Base-by-base conservation (phyloP, 2,113 vertebrate species). In the Notechis scutatus region DNA sequence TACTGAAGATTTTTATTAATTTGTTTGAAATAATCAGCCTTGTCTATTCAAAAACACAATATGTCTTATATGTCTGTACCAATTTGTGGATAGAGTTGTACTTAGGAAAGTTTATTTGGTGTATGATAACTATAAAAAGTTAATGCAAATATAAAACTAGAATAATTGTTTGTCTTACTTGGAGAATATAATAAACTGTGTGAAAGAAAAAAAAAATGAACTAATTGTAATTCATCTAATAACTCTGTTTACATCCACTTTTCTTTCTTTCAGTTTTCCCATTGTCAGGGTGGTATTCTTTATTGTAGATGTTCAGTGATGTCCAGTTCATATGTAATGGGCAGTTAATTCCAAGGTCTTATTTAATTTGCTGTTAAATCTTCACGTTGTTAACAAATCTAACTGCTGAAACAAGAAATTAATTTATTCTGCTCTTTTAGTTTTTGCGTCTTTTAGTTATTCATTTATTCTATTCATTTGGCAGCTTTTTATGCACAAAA, bases 331-430 rank as follows among this genome's bases (percentile, higher is more conserved):
- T 89, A 89, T 89, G 69, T 90, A 89, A 93, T 91, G 69, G 87
- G 42, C 47, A 42, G 3, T 89, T 93, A 92, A 90, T 56, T 93
- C 69, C 52, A 23, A 89, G 10, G 10, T 47, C 34, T 86, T 54
- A 91, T 89, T 91, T 89, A 91, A 91, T 93, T 92, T 86, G 88
- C 69, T 93, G 54, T 86, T 91, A 89, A 91, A 42, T 89, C 42
- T 55, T 93, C 45, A 92, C 34, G 54, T 91, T 89, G 87, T 90
- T 93, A 92, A 89, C 69, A 89, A 57, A 93, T 93, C 91, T 52
- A 89, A 93, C 23, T 91, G 61, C 64, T n/a, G 42, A 91, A 91
- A 85, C 9, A 54, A 85, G 54, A 10, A 91, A 88, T 93, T 93
- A 89, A 89, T 91, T 24, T 14, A 10, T n/a, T 39, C n/a, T 24